Conservation (phyloP, 2,113 vertebrate genomes). For the Beaufortia kweichowensis region DNA sequence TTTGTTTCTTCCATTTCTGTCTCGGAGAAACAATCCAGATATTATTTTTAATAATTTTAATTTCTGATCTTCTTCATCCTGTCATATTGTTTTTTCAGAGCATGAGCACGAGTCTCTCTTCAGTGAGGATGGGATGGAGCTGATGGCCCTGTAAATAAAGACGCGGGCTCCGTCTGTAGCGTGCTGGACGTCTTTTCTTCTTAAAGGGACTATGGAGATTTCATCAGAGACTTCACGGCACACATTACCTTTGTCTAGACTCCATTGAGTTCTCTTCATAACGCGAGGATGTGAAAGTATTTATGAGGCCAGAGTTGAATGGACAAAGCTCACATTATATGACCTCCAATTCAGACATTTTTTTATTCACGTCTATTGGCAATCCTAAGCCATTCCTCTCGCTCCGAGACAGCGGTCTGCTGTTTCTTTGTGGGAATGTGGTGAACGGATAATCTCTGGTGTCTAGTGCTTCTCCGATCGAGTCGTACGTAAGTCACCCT, state of each 20-base stretch:
- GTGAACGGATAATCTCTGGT: neutral
- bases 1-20: neutral
- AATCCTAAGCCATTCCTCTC: conserved; percentile 45
- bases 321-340: conserved; percentile 64
- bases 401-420: conserved; percentile 41
- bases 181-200: neutral
- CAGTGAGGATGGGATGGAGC: no score
- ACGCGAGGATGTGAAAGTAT: conserved; percentile 68
- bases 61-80: no score
- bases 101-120: no score
- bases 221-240: conserved; percentile 22
- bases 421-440: conserved; percentile 19
- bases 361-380: conserved; percentile 58
- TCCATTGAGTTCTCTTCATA: conserved; percentile 60
- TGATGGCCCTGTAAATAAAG: neutral
- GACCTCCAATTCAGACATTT: conserved; percentile 52
- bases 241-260: conserved; percentile 45
- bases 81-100: no score
- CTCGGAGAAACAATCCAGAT: neutral
- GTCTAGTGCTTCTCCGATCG: conserved; percentile 6
- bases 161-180: neutral
- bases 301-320: conserved; percentile 68
- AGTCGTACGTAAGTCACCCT: neutral
- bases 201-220: conserved; percentile 29
- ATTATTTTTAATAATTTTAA: no score